Conservation (phyloP, 2,797 vertebrate genomes). For the Oryzias sinensis region DNA sequence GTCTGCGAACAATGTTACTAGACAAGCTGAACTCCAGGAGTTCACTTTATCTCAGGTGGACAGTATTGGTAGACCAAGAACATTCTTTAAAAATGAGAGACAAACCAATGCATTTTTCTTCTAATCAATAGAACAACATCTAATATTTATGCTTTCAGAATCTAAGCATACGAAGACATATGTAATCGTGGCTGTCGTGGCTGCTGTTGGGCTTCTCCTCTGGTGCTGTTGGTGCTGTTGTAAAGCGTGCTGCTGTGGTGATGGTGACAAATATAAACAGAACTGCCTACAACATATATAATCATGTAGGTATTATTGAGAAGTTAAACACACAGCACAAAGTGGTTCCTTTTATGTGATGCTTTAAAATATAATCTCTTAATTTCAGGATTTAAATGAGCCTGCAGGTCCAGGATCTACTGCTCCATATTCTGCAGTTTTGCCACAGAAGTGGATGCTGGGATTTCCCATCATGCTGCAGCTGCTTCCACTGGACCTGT, state of each 20-base stretch:
- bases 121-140: too few species aligned
- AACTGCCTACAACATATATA: background rate
- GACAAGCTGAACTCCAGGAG: fast-evolving
- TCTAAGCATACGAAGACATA: too few species aligned
- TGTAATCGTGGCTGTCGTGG: background rate
- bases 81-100: too few species aligned
- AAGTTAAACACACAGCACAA: background rate
- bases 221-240: constrained; percentile 41
- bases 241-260: constrained; percentile 6
- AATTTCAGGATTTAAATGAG: constrained; percentile 1
- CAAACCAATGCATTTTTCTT: too few species aligned
- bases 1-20: fast-evolving
- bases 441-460: background rate
- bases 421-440: constrained; percentile 3
- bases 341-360: background rate
- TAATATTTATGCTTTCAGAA: too few species aligned
- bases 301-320: constrained; percentile 36
- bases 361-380: background rate
- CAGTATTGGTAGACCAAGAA: too few species aligned
- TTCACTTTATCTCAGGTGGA: fast-evolving
- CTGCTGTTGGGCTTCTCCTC: background rate
- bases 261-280: too few species aligned
- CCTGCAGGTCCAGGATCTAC: constrained; percentile 1
- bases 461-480: background rate
- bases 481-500: background rate